Evolutionary conservation across 2,888 invertebrate species (phyloP).

Genomic region (Drosophila conformis): DNA sequence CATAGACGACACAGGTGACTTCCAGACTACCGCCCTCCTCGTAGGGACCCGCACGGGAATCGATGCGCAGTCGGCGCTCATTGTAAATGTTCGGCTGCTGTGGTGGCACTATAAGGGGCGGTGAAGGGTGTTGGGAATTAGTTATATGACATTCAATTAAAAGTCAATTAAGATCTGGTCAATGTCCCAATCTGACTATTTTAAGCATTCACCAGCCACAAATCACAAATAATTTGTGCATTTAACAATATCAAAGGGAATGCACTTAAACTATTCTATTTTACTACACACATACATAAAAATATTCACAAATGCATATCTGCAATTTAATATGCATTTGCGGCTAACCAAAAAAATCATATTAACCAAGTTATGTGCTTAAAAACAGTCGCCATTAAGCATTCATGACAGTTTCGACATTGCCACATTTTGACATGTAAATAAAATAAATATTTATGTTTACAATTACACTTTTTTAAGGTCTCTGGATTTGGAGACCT

Average conservation of each 20-base stretch:
- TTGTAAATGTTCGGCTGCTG: slow-evolving; percentile 89
- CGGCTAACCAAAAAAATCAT: slow-evolving; percentile 69
- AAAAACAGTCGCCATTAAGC: slow-evolving; percentile 29
- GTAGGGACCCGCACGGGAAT: slow-evolving; percentile 89
- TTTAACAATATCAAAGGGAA: slow-evolving; percentile 49
- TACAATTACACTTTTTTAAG: not conserved
- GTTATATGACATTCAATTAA: slow-evolving; percentile 13
- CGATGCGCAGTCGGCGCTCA: slow-evolving; percentile 87
- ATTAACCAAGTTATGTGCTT: slow-evolving; percentile 65
- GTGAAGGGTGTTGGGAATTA: slow-evolving; percentile 11
- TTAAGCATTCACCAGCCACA: slow-evolving; percentile 46
- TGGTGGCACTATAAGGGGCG: slow-evolving; percentile 87
- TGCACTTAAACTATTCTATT: slow-evolving; percentile 1
- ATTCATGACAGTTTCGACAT: slow-evolving; percentile 46
- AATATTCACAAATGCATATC: slow-evolving; percentile 14
- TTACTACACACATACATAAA: slow-evolving; percentile 1
- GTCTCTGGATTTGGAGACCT: not conserved
- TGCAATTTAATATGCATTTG: slow-evolving; percentile 63
- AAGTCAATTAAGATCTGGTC: slow-evolving; percentile 18
- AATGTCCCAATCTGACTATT: slow-evolving; percentile 22
- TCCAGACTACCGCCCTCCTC: slow-evolving; percentile 89
- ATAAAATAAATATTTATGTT: slow-evolving; percentile 1
- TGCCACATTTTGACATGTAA: slow-evolving; percentile 27
- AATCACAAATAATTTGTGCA: slow-evolving; percentile 61
- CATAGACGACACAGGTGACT: slow-evolving; percentile 89